Evolutionary conservation across 1,140 invertebrate genomes (phyloP).

Genomic region (Rhizoglyphus robini): DNA sequence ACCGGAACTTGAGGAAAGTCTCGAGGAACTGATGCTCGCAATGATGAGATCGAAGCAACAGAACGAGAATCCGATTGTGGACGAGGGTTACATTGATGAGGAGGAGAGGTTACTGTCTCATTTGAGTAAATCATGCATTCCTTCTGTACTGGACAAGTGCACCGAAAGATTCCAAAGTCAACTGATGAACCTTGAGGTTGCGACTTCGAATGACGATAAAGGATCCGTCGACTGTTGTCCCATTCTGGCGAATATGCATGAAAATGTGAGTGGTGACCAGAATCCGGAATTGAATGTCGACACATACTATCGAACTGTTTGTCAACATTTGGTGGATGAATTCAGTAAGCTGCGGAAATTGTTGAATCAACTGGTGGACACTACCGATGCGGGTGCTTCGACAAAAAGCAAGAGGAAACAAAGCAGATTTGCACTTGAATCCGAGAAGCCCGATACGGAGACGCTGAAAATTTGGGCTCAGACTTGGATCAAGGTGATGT

Average conservation of each 20-base stretch:
- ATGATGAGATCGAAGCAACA: constrained; percentile 7
- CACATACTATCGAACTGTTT: constrained; percentile 75
- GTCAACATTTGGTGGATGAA: constrained; percentile 73
- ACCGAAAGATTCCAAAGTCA: not conserved
- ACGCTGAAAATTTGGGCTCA: constrained; percentile 52
- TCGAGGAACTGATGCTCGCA: not conserved
- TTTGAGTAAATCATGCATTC: not conserved
- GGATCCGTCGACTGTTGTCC: not conserved
- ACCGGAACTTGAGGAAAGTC: constrained; percentile 39
- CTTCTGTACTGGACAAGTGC: not conserved
- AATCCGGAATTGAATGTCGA: constrained; percentile 44
- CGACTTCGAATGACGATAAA: not conserved
- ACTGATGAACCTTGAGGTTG: not conserved
- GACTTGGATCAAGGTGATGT: constrained; percentile 90
- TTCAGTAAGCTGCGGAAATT: constrained; percentile 76
- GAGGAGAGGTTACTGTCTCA: constrained; percentile 31
- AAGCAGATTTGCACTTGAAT: not conserved
- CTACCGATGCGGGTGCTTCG: constrained; percentile 38
- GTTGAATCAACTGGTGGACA: constrained; percentile 72
- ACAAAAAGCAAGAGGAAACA: not conserved
- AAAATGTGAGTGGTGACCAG: not conserved
- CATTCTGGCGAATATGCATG: not conserved
- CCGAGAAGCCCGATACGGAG: not conserved
- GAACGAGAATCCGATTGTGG: constrained; percentile 60
- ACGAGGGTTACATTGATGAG: constrained; percentile 62